A percentile compares a stretch with the other conserved stretches of the same genome.
Evolutionary conservation across 2,888 invertebrate species (phyloP).

Genomic region (Lasioglossum morio): DNA sequence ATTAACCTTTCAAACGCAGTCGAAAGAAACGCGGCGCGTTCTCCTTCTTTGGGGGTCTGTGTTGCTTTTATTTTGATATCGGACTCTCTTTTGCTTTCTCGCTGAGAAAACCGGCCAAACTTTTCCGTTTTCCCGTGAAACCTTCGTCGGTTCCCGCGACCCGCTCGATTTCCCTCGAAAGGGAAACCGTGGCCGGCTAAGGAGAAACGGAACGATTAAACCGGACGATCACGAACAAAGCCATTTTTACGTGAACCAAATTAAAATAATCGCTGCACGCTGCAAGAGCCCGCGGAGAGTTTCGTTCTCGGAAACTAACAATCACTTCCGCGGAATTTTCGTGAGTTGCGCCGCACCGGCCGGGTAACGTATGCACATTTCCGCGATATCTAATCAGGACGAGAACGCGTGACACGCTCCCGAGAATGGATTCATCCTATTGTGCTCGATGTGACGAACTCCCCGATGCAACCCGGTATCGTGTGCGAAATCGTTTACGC

Average conservation of each 20-base stretch:
- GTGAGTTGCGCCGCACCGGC: neutral
- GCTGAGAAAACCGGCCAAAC: no score
- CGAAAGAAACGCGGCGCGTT: neutral
- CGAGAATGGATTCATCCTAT: slow-evolving; percentile 45
- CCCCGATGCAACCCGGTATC: neutral
- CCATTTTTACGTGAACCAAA: no score
- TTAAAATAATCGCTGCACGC: no score
- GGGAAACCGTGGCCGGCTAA: neutral
- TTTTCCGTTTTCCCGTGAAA: neutral
- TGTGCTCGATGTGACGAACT: neutral
- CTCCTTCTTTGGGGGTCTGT: neutral
- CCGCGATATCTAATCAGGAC: slow-evolving; percentile 68
- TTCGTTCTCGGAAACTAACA: slow-evolving; percentile 34
- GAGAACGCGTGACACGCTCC: slow-evolving; percentile 49
- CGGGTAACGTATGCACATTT: neutral
- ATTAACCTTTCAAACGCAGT: slow-evolving; percentile 32
- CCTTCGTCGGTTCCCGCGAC: neutral
- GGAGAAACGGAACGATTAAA: slow-evolving; percentile 8
- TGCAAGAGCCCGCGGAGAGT: no score
- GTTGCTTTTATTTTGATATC: neutral
- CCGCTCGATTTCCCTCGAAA: neutral
- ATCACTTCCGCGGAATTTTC: slow-evolving; percentile 43
- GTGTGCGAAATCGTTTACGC: slow-evolving; percentile 1
- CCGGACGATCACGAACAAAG: no score
- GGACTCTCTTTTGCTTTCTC: neutral